Conservation (phyloP, 37 sponge, comb jelly and placozoan species). For the Mnemiopsis leidyi region DNA sequence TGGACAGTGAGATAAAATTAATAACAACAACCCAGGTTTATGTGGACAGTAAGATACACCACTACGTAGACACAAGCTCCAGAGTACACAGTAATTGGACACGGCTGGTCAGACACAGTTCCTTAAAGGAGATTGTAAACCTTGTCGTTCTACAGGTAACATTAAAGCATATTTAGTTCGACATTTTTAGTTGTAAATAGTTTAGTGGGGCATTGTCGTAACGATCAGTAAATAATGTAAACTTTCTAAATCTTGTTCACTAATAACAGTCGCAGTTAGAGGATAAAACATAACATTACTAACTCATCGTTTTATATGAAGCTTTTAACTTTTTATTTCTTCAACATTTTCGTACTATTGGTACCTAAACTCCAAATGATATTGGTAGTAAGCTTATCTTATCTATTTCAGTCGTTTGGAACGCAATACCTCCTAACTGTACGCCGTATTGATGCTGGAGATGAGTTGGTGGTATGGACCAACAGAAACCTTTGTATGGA, state of each 20-base stretch:
- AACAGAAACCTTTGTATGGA: slow-evolving; percentile 65
- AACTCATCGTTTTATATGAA: too few relatives aligned
- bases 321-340: too few relatives aligned
- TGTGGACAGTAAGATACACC: slow-evolving; percentile 66
- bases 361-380: too few relatives aligned
- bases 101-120: slow-evolving; percentile 54
- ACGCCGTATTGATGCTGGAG: slow-evolving; percentile 55
- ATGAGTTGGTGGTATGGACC: slow-evolving; percentile 57
- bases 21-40: slow-evolving; percentile 49
- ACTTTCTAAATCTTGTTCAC: too few relatives aligned
- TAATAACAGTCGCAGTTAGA: too few relatives aligned
- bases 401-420: slow-evolving; percentile 46
- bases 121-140: slow-evolving; percentile 55
- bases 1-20: neutral
- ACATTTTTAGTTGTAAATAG: too few relatives aligned
- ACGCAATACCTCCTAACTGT: slow-evolving; percentile 61
- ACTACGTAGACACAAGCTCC: slow-evolving; percentile 48
- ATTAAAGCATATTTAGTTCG: too few relatives aligned
- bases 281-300: too few relatives aligned
- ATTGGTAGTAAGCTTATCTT: too few relatives aligned
- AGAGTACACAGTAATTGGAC: slow-evolving; percentile 58
- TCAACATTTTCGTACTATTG: too few relatives aligned
- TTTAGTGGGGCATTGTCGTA: too few relatives aligned
- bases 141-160: slow-evolving; percentile 62
- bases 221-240: too few relatives aligned